Evolutionary conservation across 2,113 vertebrate genomes (phyloP).

Genomic region (Carollia perspicillata): DNA sequence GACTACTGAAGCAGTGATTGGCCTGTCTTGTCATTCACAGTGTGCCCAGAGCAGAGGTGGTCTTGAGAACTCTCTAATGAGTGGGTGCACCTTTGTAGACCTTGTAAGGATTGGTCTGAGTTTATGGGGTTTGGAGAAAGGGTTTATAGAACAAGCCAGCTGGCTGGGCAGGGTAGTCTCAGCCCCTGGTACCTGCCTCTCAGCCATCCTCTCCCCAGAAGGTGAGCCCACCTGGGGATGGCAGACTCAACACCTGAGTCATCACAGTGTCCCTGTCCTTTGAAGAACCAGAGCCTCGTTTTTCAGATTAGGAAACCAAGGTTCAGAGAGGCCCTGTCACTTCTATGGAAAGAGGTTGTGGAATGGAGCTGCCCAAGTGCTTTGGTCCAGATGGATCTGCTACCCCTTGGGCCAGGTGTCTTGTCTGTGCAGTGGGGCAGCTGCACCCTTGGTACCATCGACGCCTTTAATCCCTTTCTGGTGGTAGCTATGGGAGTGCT

Average conservation of each 20-base stretch:
- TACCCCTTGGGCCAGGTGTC: rapidly evolving
- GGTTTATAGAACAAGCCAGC: not conserved
- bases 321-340: not conserved
- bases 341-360: not conserved
- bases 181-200: not conserved
- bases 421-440: not conserved
- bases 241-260: too few relatives aligned
- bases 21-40: not conserved
- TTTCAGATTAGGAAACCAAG: not conserved
- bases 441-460: not conserved
- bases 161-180: rapidly evolving
- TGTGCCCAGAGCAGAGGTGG: not conserved
- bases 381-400: rapidly evolving
- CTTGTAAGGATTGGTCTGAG: not conserved
- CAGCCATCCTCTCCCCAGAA: not conserved
- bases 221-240: too few relatives aligned
- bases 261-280: rapidly evolving
- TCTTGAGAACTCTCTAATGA: not conserved
- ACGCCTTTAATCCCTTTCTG: too few relatives aligned
- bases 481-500: not conserved
- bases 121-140: not conserved
- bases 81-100: not conserved
- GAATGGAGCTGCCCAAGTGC: not conserved
- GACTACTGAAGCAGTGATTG: not conserved
- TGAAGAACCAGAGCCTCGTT: not conserved